Evolutionary conservation across 2,888 invertebrate species (phyloP).

Genomic region (Euclidia mi): DNA sequence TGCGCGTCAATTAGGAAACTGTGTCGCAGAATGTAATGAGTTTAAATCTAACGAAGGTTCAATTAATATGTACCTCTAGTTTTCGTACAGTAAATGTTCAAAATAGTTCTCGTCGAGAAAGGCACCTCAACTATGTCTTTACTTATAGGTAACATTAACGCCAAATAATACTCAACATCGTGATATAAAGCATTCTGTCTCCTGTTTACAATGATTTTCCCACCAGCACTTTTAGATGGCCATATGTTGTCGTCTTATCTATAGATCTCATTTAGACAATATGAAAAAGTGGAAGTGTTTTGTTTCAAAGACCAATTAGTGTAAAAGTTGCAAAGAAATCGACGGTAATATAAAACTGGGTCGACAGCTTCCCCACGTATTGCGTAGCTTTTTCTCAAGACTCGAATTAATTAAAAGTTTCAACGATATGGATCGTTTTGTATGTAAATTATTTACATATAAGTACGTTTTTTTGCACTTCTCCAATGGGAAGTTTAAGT

Average conservation of each 20-base stretch:
- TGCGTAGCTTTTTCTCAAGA: slow-evolving; percentile 13
- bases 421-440: slow-evolving; percentile 10
- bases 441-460: slow-evolving; percentile 19
- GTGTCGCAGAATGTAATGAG: slow-evolving; percentile 15
- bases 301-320: slow-evolving; percentile 22
- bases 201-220: too few species aligned
- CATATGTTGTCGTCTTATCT: too few species aligned
- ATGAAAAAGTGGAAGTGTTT: neutral
- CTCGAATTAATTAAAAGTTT: slow-evolving; percentile 43
- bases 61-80: slow-evolving; percentile 27
- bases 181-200: too few species aligned
- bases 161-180: too few species aligned
- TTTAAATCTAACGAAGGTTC: slow-evolving; percentile 37
- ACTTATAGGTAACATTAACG: too few species aligned
- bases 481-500: too few species aligned
- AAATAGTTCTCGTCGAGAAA: too few species aligned
- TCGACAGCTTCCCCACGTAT: slow-evolving; percentile 12
- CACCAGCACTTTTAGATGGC: too few species aligned
- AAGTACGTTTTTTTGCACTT: too few species aligned
- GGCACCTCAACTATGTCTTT: too few species aligned
- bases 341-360: slow-evolving; percentile 25
- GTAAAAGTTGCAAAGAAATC: slow-evolving; percentile 21
- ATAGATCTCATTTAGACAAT: too few species aligned
- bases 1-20: slow-evolving; percentile 29
- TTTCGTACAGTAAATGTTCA: neutral